Base-by-base conservation (phyloP, 2,113 vertebrate genomes). In the Eublepharis macularius region DNA sequence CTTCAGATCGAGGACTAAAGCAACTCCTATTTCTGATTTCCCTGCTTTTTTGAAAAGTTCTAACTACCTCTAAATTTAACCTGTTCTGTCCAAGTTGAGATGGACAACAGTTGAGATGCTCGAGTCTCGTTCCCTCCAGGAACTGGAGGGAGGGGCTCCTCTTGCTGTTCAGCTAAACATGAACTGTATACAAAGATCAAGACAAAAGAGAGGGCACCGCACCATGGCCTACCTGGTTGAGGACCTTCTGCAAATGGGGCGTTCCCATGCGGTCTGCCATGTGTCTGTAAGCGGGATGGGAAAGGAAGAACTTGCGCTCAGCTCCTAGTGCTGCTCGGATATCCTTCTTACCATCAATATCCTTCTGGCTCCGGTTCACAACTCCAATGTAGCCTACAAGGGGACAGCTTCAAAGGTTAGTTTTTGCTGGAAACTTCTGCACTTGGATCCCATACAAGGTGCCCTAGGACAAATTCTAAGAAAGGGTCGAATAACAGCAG, bases 361-460 rank as follows among this genome's bases (percentile, higher is more conserved):
- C 98, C 94, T 99, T 99, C 95, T 99, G 98, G 94, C 98, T 99
- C 32, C 98, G 96, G 95, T 99, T 99, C 14, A 99, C 98, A 4
- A 99, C 98, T 0, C 98, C 98, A 10, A 99, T 97, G 87, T 99
- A 99, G 36, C 99, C 99, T 99, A 81, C 8, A 70, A 6, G 10
- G 80, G 83, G 14, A 91, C 14, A 84, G 66, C 43, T 49, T 1
- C 54, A 34, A 21, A 0, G 3, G 2, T 13, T 51, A 94, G 65
- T 13, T 87, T 41, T 2, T 79, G 10, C 29, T 11, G 39, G 49
- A 63, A 0, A 14, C n/a, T 49, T 49, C 11, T 65, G 72, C 60
- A 51, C 47, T 39, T n/a, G n/a, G n/a, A n/a, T n/a, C n/a, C n/a
- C n/a, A n/a, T n/a, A n/a, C n/a, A n/a, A n/a, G 26, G 47, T 12